phyloP scores from a whole-genome alignment of 2,797 vertebrate genomes.

The Threskiornis aethiopicus region DNA sequence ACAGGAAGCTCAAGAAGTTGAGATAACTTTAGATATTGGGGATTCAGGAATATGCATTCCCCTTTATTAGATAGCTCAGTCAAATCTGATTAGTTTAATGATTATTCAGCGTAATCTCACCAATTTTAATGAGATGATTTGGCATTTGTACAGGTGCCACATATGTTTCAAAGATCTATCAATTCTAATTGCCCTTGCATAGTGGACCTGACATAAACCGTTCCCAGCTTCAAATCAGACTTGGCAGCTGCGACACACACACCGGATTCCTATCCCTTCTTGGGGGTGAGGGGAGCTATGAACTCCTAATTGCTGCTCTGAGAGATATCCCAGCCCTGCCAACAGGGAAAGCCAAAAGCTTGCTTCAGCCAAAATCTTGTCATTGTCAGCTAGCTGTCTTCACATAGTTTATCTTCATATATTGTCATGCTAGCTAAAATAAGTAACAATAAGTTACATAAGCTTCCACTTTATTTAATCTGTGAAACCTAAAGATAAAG shows the following conservation, averaged over 20 bases:
- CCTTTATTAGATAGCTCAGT: not conserved
- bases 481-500: not conserved
- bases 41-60: not conserved
- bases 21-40: not conserved
- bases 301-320: not conserved
- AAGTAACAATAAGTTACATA: not conserved
- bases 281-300: not conserved
- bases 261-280: not conserved
- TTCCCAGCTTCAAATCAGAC: not conserved
- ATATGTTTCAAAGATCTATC: not conserved
- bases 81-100: not conserved
- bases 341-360: not conserved
- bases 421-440: not conserved
- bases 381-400: not conserved
- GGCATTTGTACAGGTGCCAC: not conserved
- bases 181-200: not conserved
- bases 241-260: not conserved
- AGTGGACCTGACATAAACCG: not conserved
- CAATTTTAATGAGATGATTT: not conserved
- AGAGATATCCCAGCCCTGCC: not conserved
- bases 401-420: not conserved
- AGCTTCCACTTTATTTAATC: not conserved
- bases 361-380: not conserved
- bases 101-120: not conserved
- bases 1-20: not conserved